Conservation (phyloP, 2,888 invertebrate species). For the Drosophila maculinotata region DNA sequence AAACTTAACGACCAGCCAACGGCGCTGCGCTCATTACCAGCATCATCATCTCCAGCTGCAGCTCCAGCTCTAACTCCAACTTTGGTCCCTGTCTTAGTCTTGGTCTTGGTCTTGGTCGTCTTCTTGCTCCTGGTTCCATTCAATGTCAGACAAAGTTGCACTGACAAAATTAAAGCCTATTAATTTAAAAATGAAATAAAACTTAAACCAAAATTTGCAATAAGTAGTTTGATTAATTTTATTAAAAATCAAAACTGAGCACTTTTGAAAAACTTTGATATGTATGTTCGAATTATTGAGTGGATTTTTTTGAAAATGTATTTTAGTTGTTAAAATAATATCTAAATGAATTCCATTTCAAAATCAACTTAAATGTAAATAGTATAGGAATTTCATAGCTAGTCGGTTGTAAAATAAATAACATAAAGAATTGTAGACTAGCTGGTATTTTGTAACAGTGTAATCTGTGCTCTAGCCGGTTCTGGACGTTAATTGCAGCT, state of each 20-base stretch:
- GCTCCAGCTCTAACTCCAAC: not conserved
- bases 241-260: too few species aligned
- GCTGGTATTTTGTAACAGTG: not conserved
- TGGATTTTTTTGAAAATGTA: too few species aligned
- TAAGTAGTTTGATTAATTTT: too few species aligned
- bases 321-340: too few species aligned
- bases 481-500: slow-evolving; percentile 54
- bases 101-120: not conserved
- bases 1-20: slow-evolving; percentile 57
- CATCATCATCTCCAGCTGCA: slow-evolving; percentile 8
- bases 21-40: slow-evolving; percentile 46
- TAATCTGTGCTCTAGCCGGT: slow-evolving; percentile 21
- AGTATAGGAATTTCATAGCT: too few species aligned
- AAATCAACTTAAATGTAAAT: too few species aligned
- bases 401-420: too few species aligned
- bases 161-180: not conserved
- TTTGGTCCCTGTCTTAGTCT: slow-evolving; percentile 1
- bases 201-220: too few species aligned
- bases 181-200: not conserved
- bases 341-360: too few species aligned
- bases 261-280: too few species aligned
- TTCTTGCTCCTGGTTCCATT: not conserved
- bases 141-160: slow-evolving; percentile 17
- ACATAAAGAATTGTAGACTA: too few species aligned
- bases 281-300: too few species aligned